These are phyloP conservation scores for Etheostoma nigrum DNA, from an alignment of 2,797 vertebrate species.

Conservation along the genomic window DNA sequence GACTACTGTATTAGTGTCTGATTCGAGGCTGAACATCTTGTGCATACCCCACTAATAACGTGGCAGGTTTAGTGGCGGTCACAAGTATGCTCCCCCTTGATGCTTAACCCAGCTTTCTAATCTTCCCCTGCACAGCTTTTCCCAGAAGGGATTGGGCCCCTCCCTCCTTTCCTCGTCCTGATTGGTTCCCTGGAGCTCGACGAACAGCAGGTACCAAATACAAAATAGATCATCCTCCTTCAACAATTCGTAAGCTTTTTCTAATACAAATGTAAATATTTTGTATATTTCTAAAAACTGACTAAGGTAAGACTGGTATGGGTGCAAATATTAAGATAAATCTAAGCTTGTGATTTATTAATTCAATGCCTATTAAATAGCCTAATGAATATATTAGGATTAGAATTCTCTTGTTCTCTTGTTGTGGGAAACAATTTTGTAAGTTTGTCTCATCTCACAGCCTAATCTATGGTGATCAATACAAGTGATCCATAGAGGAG, in stretches of 20 bases:
- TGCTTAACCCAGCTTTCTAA: constrained; percentile 71
- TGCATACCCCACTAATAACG: constrained; percentile 59
- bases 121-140: constrained; percentile 81
- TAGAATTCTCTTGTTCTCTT: neutral
- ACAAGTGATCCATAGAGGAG: neutral
- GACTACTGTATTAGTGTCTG: constrained; percentile 50
- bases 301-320: neutral
- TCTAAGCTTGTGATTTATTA: neutral
- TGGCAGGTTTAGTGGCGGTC: constrained; percentile 63
- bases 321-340: neutral
- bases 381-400: neutral
- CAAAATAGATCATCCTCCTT: constrained; percentile 15
- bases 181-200: constrained; percentile 83
- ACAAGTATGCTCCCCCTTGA: constrained; percentile 59
- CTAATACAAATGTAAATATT: neutral
- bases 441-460: neutral
- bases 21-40: constrained; percentile 66
- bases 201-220: constrained; percentile 83
- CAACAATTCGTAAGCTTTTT: constrained; percentile 5
- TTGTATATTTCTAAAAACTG: neutral
- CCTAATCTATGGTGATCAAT: neutral
- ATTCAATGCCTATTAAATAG: neutral
- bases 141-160: constrained; percentile 85
- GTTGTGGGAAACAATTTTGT: neutral
- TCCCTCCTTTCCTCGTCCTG: constrained; percentile 76